A percentile compares a stretch with the other conserved stretches of the same genome.
Evolutionary conservation across 1,140 invertebrate species (phyloP).

Genomic region (Rhyacophila brunnea): DNA sequence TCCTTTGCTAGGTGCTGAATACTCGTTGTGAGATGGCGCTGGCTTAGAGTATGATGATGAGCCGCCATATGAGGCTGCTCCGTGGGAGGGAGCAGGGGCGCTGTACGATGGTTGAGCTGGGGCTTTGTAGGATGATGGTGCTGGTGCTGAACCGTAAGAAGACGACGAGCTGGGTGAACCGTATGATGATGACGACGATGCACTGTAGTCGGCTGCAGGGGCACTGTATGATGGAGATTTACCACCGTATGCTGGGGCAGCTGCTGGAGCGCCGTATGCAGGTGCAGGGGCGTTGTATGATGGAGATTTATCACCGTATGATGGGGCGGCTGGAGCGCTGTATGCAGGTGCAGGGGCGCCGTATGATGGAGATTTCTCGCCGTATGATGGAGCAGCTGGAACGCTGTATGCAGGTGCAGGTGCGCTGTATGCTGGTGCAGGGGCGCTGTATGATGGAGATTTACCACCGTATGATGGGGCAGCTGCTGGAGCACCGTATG

Average conservation of each 20-base stretch:
- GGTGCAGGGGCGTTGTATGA: constrained; percentile 1
- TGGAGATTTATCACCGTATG: background rate
- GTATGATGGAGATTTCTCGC: background rate
- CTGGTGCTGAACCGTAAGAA: background rate
- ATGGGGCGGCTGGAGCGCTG: background rate
- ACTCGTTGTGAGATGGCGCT: too few species aligned
- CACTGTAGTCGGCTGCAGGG: constrained; percentile 15
- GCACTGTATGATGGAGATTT: constrained; percentile 13
- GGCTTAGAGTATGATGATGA: background rate
- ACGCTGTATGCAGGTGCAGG: constrained; percentile 8
- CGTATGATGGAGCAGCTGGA: background rate
- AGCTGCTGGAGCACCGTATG: constrained; percentile 1
- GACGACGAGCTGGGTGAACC: constrained; percentile 11
- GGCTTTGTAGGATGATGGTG: background rate
- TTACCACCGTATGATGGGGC: background rate
- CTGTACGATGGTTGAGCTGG: background rate
- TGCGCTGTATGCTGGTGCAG: constrained; percentile 25
- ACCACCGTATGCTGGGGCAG: constrained; percentile 23
- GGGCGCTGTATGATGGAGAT: background rate
- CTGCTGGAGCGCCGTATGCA: background rate
- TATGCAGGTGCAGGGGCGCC: constrained; percentile 1
- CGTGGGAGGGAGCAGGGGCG: constrained; percentile 6
- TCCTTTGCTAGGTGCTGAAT: too few species aligned
- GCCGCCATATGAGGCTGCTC: background rate
- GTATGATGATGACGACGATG: background rate